These are phyloP conservation scores for Cheilosia pagana DNA, from an alignment of 2,888 invertebrate genomes.

Conservation along the genomic window DNA sequence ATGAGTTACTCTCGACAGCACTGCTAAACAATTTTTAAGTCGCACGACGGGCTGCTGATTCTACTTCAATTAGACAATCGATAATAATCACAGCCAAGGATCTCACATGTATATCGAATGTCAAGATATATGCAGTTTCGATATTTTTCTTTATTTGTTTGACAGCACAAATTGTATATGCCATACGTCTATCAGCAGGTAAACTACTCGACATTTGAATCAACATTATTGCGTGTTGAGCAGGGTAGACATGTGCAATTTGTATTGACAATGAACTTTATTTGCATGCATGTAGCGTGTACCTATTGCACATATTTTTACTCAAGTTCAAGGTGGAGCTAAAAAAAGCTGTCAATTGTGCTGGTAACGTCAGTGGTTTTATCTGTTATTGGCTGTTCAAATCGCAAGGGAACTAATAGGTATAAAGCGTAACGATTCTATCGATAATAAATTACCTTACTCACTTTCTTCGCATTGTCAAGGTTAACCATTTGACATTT, in stretches of 20 bases:
- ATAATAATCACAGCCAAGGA: neutral
- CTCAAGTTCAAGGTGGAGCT: conserved; percentile 5
- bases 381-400: neutral
- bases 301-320: neutral
- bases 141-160: neutral
- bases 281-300: neutral
- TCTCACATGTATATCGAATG: neutral
- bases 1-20: too few relatives aligned
- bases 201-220: conserved; percentile 34
- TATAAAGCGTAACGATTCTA: neutral
- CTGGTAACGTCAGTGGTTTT: neutral
- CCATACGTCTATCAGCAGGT: conserved; percentile 10
- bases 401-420: neutral
- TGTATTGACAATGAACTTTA: conserved; percentile 7
- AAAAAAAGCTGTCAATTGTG: neutral
- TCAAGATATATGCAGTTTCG: neutral
- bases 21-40: too few relatives aligned
- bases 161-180: conserved; percentile 7
- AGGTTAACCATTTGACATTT: too few relatives aligned
- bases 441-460: too few relatives aligned
- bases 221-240: conserved; percentile 28
- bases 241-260: neutral
- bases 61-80: too few relatives aligned
- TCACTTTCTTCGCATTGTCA: too few relatives aligned
- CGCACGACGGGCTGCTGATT: too few relatives aligned